Conservation (phyloP, 2,113 vertebrate species). For the Phyllostomus hastatus region DNA sequence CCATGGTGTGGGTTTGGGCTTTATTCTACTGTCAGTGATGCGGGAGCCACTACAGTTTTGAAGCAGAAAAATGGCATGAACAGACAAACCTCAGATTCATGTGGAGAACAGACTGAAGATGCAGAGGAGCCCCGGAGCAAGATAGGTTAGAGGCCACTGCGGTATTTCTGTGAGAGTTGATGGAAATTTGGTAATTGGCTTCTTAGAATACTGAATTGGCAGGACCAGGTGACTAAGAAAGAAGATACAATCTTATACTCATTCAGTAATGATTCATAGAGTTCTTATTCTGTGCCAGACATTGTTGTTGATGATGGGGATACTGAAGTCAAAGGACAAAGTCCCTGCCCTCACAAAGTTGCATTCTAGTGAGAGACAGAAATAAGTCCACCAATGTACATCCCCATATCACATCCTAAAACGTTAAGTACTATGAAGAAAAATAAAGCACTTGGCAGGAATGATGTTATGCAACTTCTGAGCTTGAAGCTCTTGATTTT, state of each 20-base stretch:
- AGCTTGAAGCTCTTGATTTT: constrained; percentile 16
- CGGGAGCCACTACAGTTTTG: neutral
- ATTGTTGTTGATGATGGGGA: neutral
- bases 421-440: neutral
- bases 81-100: neutral
- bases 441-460: neutral
- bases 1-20: neutral
- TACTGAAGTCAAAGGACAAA: neutral
- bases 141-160: neutral
- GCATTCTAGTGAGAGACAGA: neutral
- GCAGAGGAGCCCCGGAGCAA: neutral
- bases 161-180: neutral
- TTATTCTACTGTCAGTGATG: neutral
- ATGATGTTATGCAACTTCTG: neutral
- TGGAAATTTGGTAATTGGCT: neutral
- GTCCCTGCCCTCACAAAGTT: neutral
- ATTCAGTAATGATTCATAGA: neutral
- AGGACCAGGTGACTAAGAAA: neutral
- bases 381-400: neutral
- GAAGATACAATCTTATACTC: neutral
- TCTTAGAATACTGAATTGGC: neutral
- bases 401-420: neutral
- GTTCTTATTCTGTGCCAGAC: neutral
- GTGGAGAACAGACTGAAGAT: neutral
- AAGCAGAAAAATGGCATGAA: neutral